Conservation (phyloP, 1,140 invertebrate species). For the Orchestia grillus region DNA sequence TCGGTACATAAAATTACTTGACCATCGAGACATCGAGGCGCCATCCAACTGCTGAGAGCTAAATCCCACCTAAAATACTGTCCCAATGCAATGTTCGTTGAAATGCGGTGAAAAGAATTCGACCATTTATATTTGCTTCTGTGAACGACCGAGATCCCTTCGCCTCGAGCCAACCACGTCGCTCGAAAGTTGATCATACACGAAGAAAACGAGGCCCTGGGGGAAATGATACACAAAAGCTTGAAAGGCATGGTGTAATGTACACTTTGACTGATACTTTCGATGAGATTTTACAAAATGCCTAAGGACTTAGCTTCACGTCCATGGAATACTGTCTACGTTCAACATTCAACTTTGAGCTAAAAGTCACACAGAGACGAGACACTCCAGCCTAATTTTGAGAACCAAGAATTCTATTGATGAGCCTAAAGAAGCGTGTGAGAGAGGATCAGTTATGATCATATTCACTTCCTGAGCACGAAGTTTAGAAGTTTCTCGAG, state of each 20-base stretch:
- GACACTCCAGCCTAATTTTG: not conserved
- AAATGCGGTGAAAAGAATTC: too few relatives aligned
- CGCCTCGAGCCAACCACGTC: too few relatives aligned
- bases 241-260: not conserved
- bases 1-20: too few relatives aligned
- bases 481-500: conserved; percentile 89
- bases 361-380: not conserved
- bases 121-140: too few relatives aligned
- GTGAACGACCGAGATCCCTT: too few relatives aligned
- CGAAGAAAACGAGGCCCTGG: not conserved
- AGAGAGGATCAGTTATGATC: not conserved
- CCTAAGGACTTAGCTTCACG: not conserved
- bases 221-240: not conserved
- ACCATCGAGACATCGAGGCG: too few relatives aligned
- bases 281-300: not conserved
- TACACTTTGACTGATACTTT: not conserved
- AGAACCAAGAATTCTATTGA: not conserved
- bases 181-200: not conserved
- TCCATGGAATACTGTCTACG: not conserved
- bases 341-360: not conserved
- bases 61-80: too few relatives aligned
- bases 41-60: too few relatives aligned
- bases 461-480: conserved; percentile 70
- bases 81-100: too few relatives aligned
- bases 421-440: not conserved